Conservation (phyloP, 2,113 vertebrate species). For the Candoia aspera region DNA sequence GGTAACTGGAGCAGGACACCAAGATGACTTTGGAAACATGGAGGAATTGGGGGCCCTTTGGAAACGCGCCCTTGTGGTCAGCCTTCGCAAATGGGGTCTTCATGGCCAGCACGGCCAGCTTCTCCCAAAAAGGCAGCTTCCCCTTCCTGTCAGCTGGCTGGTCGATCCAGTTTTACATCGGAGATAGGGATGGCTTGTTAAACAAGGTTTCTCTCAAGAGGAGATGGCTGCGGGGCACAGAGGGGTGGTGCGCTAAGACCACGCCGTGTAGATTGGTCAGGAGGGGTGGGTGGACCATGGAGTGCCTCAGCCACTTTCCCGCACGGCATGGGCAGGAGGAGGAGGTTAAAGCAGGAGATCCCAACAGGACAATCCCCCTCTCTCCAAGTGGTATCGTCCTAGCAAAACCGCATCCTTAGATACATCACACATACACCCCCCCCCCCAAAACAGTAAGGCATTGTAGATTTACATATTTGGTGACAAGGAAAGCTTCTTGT, state of each 20-base stretch:
- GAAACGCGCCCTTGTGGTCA: constrained; percentile 65
- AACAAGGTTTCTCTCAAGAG: constrained; percentile 14
- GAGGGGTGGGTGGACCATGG: not conserved
- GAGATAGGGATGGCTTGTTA: constrained; percentile 29
- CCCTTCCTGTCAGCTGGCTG: not conserved
- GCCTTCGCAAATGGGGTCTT: constrained; percentile 25
- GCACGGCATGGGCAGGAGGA: not conserved
- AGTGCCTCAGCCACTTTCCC: not conserved
- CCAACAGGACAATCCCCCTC: not conserved
- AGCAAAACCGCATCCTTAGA: not conserved
- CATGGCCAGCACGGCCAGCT: too few species aligned
- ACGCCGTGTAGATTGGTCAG: not conserved
- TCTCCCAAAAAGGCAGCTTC: not conserved
- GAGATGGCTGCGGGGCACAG: not conserved
- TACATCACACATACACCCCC: not conserved
- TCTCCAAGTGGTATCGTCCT: not conserved
- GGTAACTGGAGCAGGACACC: not conserved
- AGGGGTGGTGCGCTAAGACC: not conserved
- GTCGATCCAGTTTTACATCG: not conserved
- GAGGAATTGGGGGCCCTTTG: not conserved
- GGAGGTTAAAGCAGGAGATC: not conserved
- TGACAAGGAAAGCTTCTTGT: not conserved
- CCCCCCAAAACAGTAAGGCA: not conserved
- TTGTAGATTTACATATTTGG: not conserved
- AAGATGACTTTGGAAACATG: constrained; percentile 56